These are phyloP conservation scores for Tachypleus tridentatus DNA, from an alignment of 1,140 invertebrate genomes.

Conservation along the genomic window DNA sequence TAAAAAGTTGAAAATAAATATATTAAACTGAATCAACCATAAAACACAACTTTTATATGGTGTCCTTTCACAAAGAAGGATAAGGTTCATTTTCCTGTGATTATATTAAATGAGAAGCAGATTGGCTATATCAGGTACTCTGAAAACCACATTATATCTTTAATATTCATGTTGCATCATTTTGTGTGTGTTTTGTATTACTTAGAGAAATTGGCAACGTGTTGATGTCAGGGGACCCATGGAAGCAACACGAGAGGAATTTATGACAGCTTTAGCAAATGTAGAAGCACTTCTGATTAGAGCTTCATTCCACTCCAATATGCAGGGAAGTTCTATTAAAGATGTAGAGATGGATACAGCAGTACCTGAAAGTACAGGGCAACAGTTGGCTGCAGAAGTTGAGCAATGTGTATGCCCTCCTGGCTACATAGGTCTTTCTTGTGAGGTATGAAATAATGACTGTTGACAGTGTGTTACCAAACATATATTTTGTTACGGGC, in stretches of 20 bases:
- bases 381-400: conserved; percentile 46
- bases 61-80: too few species aligned
- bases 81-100: too few species aligned
- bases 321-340: conserved; percentile 56
- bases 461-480: too few species aligned
- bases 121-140: too few species aligned
- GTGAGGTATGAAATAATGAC: conserved; percentile 42
- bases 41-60: too few species aligned
- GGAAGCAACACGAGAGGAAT: conserved; percentile 52
- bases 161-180: too few species aligned
- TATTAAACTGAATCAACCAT: too few species aligned
- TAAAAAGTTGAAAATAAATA: too few species aligned
- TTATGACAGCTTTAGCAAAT: conserved; percentile 70
- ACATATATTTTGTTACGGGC: too few species aligned
- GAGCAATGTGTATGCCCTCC: conserved; percentile 72
- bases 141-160: too few species aligned
- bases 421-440: conserved; percentile 69
- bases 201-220: conserved; percentile 24
- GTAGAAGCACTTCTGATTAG: conserved; percentile 72
- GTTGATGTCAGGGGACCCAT: conserved; percentile 20
- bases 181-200: conserved; percentile 4
- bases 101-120: too few species aligned
- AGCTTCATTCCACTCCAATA: conserved; percentile 60
- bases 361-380: conserved; percentile 42
- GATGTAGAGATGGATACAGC: conserved; percentile 65